phyloP scores from a whole-genome alignment of 2,888 invertebrate species.

The Meandrusa payeni region DNA sequence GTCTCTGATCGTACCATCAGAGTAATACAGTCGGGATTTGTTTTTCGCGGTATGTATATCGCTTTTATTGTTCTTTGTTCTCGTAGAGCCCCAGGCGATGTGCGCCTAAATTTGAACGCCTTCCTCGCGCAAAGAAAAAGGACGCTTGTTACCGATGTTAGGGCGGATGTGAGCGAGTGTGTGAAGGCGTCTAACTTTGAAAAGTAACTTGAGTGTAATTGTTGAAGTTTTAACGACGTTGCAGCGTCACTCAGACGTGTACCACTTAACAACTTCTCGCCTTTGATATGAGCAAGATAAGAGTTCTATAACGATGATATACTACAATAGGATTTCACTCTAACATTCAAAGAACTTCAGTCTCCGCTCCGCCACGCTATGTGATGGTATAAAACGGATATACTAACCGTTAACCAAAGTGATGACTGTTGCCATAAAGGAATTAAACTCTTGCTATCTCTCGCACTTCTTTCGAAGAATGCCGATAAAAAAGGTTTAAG shows the following conservation, averaged over 20 bases:
- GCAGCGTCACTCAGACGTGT: slow-evolving; percentile 25
- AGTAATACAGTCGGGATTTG: no score
- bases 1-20: no score
- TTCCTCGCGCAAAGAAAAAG: slow-evolving; percentile 14
- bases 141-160: slow-evolving; percentile 24
- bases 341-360: no score
- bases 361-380: no score
- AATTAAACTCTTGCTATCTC: no score
- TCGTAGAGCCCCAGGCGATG: neutral
- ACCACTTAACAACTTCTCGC: slow-evolving; percentile 23
- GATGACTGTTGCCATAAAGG: no score
- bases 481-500: no score
- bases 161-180: slow-evolving; percentile 17
- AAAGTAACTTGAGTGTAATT: slow-evolving; percentile 36
- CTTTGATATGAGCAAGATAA: slow-evolving; percentile 21
- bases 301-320: neutral
- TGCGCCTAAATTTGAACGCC: slow-evolving; percentile 19
- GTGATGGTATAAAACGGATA: no score
- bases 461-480: no score
- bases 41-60: neutral
- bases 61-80: neutral
- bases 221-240: slow-evolving; percentile 39
- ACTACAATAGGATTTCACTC: neutral
- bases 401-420: no score
- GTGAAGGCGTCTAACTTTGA: slow-evolving; percentile 24